Base-by-base conservation (phyloP, 2,888 invertebrate species). In the Nowickia ferox region DNA sequence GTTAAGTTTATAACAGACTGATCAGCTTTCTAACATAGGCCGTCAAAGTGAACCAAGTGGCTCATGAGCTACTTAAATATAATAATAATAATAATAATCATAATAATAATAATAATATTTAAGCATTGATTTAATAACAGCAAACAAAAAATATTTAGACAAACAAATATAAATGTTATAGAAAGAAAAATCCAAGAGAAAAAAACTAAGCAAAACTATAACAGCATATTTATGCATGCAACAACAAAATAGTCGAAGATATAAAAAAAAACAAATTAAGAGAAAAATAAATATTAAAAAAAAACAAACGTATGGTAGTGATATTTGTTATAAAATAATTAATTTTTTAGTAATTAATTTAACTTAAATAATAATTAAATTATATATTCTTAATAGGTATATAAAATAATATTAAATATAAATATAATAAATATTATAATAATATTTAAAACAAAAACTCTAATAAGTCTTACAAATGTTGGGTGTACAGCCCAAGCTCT, bases 261-360 rank as follows among this genome's bases (percentile, higher is more conserved):
- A 65, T 74, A 76, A 53, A 77, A 76, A n/a, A 42, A 66, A 59
- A 61, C 11, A 89, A 89, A 89, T 88, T 30, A 30, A 30, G 2
- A 89, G 87, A 89, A 90, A 89, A 90, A 90, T 30, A 87, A 90
- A 89, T 88, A 89, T 89, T 65, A 63, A 17, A 44, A 38, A 53
- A 13, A 59, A 75, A 74, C 71, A 82, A 69, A 85, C 77, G 75
- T 87, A 87, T 84, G 87, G 91, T 91, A 91, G 91, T 91, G 91
- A 91, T 91, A 91, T 91, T 91, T 91, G 91, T 91, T 91, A 91
- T 91, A 91, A 91, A 91, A 91, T 91, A 91, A 91, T 91, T 79
- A 40, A 79, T 86, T 84, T 81, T 87, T 91, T 91, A 90, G 91
- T 89, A 89, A 89, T 88, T 91, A 90, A 91, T 90, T 90, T 91